Percentiles rank a stretch among this genome's conserved stretches.
These are phyloP conservation scores for Pagetopsis macropterus DNA, from an alignment of 2,797 vertebrate genomes.

Conservation along the genomic window DNA sequence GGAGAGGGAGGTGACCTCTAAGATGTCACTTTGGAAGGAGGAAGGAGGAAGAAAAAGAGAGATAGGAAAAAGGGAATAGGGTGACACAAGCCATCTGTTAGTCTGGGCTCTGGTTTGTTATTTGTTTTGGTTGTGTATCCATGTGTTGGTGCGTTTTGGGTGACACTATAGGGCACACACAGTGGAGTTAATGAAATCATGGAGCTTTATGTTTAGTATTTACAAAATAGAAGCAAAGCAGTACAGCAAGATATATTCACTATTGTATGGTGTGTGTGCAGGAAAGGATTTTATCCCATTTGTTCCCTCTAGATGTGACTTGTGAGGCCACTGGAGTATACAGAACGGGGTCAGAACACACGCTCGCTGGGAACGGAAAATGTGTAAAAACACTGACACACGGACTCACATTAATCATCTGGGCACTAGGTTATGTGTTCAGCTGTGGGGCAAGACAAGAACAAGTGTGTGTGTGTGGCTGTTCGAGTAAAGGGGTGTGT, in stretches of 20 bases:
- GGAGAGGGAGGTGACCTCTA: constrained; percentile 68
- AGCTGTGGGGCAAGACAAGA: constrained; percentile 62
- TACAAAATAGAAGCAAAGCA: constrained; percentile 22
- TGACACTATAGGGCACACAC: constrained; percentile 38
- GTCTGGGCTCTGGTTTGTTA: constrained; percentile 61
- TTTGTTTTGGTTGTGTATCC: constrained; percentile 67
- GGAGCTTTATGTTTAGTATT: constrained; percentile 38
- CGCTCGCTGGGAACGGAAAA: constrained; percentile 49
- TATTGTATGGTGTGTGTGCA: constrained; percentile 37
- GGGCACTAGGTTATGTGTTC: constrained; percentile 64
- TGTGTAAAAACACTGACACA: constrained; percentile 70
- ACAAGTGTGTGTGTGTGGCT: constrained; percentile 16
- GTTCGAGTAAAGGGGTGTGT: constrained; percentile 17
- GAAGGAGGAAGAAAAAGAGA: constrained; percentile 55
- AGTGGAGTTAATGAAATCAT: constrained; percentile 29
- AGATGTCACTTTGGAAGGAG: constrained; percentile 61
- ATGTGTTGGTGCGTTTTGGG: constrained; percentile 63
- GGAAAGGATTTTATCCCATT: constrained; percentile 45
- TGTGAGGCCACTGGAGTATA: constrained; percentile 49
- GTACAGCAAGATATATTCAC: constrained; percentile 13
- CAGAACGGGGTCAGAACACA: constrained; percentile 61
- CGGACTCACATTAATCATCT: constrained; percentile 73
- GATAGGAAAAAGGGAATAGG: constrained; percentile 53
- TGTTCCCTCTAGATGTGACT: constrained; percentile 48
- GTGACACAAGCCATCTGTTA: constrained; percentile 77